Evolutionary conservation across 2,113 vertebrate species (phyloP).

Genomic region (Equus przewalskii): DNA sequence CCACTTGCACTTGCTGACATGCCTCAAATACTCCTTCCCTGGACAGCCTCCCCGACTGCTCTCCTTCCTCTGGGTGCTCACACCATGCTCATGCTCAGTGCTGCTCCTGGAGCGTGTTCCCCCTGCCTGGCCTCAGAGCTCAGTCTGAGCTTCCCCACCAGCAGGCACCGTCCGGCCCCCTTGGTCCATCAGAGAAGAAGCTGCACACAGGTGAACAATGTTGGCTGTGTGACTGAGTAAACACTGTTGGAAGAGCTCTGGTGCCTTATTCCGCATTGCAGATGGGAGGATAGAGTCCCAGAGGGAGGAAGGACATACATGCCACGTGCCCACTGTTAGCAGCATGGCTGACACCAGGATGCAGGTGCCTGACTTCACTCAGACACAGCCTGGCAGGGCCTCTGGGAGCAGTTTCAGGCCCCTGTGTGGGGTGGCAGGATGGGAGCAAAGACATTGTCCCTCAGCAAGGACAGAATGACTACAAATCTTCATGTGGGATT

Average conservation of each 20-base stretch:
- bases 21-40: background rate
- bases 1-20: background rate
- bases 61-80: background rate
- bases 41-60: background rate
- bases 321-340: no score
- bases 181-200: background rate
- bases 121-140: background rate
- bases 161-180: rapidly evolving
- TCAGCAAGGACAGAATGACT: background rate
- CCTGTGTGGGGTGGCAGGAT: background rate
- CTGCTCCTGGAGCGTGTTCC: rapidly evolving
- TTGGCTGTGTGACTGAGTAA: background rate
- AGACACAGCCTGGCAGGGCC: background rate
- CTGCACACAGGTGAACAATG: background rate
- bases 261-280: background rate
- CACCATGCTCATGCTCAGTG: rapidly evolving
- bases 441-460: background rate
- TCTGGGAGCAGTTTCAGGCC: background rate
- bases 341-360: background rate
- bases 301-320: rapidly evolving
- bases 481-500: background rate
- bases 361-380: background rate
- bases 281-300: background rate
- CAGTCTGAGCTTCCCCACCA: background rate
- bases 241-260: background rate